These are phyloP conservation scores for Drosophila arawakana DNA, from an alignment of 1,140 invertebrate species.

Conservation along the genomic window DNA sequence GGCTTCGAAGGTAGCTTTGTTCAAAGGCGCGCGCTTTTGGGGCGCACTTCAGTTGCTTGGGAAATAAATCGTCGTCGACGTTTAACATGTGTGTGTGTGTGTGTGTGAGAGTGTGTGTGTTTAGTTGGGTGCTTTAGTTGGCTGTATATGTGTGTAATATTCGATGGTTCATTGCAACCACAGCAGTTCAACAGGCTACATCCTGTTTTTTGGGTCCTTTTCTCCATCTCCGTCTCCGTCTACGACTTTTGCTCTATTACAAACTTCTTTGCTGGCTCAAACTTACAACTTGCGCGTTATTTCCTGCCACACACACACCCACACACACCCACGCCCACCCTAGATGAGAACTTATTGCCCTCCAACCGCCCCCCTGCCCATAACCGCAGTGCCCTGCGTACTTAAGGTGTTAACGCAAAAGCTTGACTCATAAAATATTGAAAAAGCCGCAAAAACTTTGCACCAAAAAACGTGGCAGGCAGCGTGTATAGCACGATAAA, in stretches of 20 bases:
- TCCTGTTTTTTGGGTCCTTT: constrained; percentile 1
- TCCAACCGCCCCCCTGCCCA: neutral
- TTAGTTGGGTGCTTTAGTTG: constrained; percentile 39
- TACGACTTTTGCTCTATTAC: constrained; percentile 1
- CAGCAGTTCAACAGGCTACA: constrained; percentile 63
- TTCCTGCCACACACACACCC: constrained; percentile 73
- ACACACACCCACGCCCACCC: constrained; percentile 28
- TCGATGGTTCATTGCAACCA: constrained; percentile 81
- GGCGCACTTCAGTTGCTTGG: constrained; percentile 71
- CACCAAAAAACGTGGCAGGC: constrained; percentile 68
- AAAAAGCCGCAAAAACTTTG: constrained; percentile 84
- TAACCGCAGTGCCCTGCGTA: constrained; percentile 77
- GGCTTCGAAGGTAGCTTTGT: constrained; percentile 53
- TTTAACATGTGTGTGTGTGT: constrained; percentile 42
- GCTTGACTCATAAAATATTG: constrained; percentile 84
- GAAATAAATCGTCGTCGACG: constrained; percentile 75
- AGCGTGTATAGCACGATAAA: constrained; percentile 17
- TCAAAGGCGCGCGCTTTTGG: constrained; percentile 43
- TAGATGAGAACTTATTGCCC: neutral
- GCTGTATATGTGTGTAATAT: constrained; percentile 64
- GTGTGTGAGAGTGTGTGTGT: constrained; percentile 15
- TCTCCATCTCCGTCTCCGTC: constrained; percentile 4
- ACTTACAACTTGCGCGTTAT: constrained; percentile 82
- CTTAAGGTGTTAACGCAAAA: constrained; percentile 83
- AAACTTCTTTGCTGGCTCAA: constrained; percentile 70